Evolutionary conservation across 2,797 vertebrate species (phyloP).

Genomic region (Acanthopagrus latus): DNA sequence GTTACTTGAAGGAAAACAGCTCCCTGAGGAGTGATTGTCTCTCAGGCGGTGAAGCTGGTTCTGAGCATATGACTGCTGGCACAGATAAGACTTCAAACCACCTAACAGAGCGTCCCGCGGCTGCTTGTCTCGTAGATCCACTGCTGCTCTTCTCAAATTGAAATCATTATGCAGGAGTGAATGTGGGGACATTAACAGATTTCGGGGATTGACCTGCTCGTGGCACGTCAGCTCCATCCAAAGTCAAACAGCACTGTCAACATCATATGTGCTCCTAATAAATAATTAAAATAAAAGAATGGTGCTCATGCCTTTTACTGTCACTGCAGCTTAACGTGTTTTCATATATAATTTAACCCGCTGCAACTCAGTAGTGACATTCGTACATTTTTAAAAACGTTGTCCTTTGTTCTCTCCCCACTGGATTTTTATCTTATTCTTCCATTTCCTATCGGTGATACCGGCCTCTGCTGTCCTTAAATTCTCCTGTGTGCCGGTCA

Average conservation of each 20-base stretch:
- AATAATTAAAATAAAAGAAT: slow-evolving; percentile 25
- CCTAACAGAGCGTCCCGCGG: neutral
- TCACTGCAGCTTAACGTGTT: neutral
- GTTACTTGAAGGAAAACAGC: neutral
- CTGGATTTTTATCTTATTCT: neutral
- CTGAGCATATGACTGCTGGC: neutral
- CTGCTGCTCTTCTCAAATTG: neutral
- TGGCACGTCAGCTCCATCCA: neutral
- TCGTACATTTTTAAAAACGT: slow-evolving; percentile 41
- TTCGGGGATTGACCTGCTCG: neutral
- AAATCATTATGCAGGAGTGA: neutral
- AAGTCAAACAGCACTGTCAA: neutral
- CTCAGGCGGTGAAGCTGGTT: neutral
- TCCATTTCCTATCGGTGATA: slow-evolving; percentile 28
- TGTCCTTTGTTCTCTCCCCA: slow-evolving; percentile 17
- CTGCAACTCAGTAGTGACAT: slow-evolving; percentile 19
- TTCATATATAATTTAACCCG: slow-evolving; percentile 34
- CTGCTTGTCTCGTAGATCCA: neutral
- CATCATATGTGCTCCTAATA: slow-evolving; percentile 52
- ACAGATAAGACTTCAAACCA: neutral
- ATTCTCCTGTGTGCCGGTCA: slow-evolving; percentile 29
- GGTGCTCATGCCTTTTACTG: neutral
- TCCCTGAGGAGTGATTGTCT: neutral
- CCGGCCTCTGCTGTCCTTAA: slow-evolving; percentile 37
- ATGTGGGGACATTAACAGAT: neutral